Base-by-base conservation (phyloP, 2,888 invertebrate genomes). In the Cyclophora albipunctata region DNA sequence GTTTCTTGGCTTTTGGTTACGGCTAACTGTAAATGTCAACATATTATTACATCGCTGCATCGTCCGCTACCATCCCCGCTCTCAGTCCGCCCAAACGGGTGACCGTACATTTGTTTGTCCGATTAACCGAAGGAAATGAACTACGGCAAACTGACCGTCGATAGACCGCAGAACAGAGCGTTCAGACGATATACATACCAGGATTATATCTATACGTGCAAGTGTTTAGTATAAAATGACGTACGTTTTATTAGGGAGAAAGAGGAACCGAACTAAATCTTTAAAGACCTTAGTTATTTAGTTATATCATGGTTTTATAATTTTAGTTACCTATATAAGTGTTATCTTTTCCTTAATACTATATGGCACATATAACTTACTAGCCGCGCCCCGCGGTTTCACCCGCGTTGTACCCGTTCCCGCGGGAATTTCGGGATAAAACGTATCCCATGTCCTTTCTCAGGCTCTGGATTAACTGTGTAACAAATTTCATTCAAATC, bases 41-140 rank as follows among this genome's bases (percentile, higher is more conserved):
- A 40, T 40, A 3, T 3, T 20, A 20, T 20, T 20, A 20, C 1
- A 20, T 20, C 20, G 20, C 20, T 20, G 20, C 20, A 20, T 20
- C 20, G 20, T 20, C 20, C 20, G 20, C 20, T 20, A 20, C 20
- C 20, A 20, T 20, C 20, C 3, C 59, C 75, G 74, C 78, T 68
- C 0, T 1, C 46, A 71, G 46, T 68, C 3, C 42, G 40, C 2
- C 75, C 71, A 20, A 46, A 64, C 67, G 52, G 50, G 47, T 48
- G 65, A 43, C 33, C 20, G 43, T 60, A 73, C 74, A 80, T 80
- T 81, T 82, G 78, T 84, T 81, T 83, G 76, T 74, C 71, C 68
- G 74, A 71, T 64, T 74, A 69, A 69, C 63, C 69, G 64, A 61
- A 78, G 84, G 84, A 84, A 85, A 84, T 84, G 81, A 84, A 84